phyloP scores from a whole-genome alignment of 2,113 vertebrate genomes.

The Dryoscopus gambensis region DNA sequence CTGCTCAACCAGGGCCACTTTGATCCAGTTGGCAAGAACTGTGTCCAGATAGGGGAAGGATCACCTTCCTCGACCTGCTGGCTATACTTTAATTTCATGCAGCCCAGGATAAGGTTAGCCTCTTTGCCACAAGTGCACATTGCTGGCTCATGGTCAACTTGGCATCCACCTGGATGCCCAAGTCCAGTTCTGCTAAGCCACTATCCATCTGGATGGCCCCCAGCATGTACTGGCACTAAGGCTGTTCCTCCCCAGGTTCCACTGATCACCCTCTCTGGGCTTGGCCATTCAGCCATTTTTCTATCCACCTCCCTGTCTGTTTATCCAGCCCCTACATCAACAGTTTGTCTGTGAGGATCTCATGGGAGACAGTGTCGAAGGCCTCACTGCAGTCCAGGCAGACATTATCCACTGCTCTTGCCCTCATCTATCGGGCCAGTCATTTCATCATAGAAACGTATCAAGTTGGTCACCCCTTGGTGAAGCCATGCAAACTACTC shows the following conservation, averaged over 20 bases:
- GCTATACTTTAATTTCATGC: background rate
- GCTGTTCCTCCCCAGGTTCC: background rate
- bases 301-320: background rate
- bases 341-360: background rate
- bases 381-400: background rate
- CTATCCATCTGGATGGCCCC: background rate
- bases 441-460: background rate
- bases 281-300: background rate
- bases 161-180: background rate
- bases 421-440: background rate
- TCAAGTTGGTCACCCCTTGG: background rate
- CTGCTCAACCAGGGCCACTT: background rate
- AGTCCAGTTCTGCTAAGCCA: background rate
- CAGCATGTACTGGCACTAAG: background rate
- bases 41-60: background rate
- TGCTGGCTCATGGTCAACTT: background rate
- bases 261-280: background rate
- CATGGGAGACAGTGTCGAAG: rapidly evolving
- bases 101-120: background rate
- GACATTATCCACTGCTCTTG: background rate
- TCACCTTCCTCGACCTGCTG: background rate
- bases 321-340: background rate
- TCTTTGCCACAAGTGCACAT: background rate
- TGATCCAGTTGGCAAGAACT: background rate
- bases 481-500: background rate